Evolutionary conservation across 2,113 vertebrate species (phyloP), one percentile per base, ranked within the genome.

Genomic region (Centropristis striata): DNA sequence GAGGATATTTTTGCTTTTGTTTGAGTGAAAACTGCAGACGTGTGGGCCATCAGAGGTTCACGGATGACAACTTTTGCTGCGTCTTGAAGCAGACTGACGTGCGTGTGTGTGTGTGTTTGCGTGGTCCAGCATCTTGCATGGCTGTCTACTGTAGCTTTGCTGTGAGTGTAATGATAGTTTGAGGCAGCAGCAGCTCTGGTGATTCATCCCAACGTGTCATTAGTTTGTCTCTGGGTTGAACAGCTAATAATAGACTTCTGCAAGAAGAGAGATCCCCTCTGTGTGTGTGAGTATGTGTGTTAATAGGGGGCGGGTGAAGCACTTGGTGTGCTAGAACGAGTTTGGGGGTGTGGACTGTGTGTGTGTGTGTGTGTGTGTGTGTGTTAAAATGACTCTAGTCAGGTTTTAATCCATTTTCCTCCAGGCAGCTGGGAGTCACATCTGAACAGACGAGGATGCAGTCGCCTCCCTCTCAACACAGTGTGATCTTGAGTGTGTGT

Each of bases 221-320:
- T 95, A 94, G 93, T 94, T 92, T 96, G 95, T 95, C 94, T 95
- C 93, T 91, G 92, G 94, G 93, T 88, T 94, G 94, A 94, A 94
- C 80, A 93, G 93, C 94, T 95, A 95, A 96, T 95, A 95, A 95
- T 94, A 95, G 94, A 91, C 86, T 78, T 84, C 72, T 74, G 88
- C 78, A 67, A 92, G 88, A 91, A 80, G 88, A 90, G 93, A 93
- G 88, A 94, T 84, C 88, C 92, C 90, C 91, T 91, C 90, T 88
- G 76, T 74, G 88, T 76, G 67, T 58, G 81, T 39, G 66, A 63
- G 85, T 55, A 63, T 82, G 78, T 83, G 79, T 83, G 83, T 78
- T 79, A 78, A 84, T 75, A 54, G 66, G 72, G 80, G 83, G 77
- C 8, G 78, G 80, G 57, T 73, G 71, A 78, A 81, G 53, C 81